Evolutionary conservation across 1,140 invertebrate species (phyloP).

Genomic region (Bilobella aurantiaca): DNA sequence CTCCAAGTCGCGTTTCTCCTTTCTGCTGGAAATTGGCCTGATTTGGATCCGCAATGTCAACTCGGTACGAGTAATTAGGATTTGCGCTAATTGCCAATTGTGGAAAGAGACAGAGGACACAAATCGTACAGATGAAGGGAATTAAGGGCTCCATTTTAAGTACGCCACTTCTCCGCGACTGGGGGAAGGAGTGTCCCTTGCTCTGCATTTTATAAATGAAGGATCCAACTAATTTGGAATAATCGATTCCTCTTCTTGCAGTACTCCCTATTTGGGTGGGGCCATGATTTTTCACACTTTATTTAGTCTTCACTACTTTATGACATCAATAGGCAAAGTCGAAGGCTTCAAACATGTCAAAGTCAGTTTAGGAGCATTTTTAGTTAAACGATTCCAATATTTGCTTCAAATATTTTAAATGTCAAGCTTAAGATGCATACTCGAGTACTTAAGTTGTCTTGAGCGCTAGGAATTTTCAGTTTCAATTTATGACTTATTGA

Average conservation of each 20-base stretch:
- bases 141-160: not conserved
- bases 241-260: not conserved
- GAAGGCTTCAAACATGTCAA: not conserved
- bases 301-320: too few species aligned
- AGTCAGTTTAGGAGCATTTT: not conserved
- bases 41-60: constrained; percentile 30
- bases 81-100: constrained; percentile 19
- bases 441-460: too few species aligned
- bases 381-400: too few species aligned
- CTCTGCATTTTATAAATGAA: not conserved
- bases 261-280: not conserved
- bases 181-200: not conserved
- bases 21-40: constrained; percentile 33
- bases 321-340: not conserved
- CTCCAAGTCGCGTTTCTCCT: constrained; percentile 27
- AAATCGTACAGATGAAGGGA: not conserved
- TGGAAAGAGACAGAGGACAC: not conserved
- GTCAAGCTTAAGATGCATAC: too few species aligned
- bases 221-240: not conserved
- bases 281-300: not conserved
- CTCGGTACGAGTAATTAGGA: constrained; percentile 33
- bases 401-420: too few species aligned
- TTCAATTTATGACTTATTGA: too few species aligned
- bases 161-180: not conserved
- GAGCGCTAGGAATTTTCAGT: too few species aligned